phyloP scores from a whole-genome alignment of 2,113 vertebrate genomes.

The Pseudolaguvia tuberculata region DNA sequence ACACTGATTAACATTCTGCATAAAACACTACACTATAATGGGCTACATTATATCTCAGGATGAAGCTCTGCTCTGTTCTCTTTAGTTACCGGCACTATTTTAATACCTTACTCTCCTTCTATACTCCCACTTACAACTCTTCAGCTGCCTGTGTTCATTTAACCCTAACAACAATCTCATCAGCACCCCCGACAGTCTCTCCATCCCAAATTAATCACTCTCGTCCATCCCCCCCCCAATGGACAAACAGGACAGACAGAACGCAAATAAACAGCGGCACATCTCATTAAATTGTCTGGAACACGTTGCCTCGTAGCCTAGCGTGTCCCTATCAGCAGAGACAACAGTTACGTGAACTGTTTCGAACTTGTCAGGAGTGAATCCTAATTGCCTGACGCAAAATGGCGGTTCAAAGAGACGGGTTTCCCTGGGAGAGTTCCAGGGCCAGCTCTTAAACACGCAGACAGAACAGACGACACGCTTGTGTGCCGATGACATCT shows the following conservation, averaged over 20 bases:
- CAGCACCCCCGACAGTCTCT: constrained; percentile 55
- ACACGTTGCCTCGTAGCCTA: constrained; percentile 65
- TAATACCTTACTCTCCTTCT: constrained; percentile 8
- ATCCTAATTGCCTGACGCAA: constrained; percentile 76
- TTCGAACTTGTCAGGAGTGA: constrained; percentile 78
- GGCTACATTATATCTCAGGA: constrained; percentile 10
- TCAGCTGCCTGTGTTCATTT: constrained; percentile 57
- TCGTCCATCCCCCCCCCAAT: constrained; percentile 56
- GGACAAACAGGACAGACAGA: constrained; percentile 72
- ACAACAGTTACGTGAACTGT: constrained; percentile 78
- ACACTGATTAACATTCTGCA: constrained; percentile 41
- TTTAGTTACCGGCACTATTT: constrained; percentile 4
- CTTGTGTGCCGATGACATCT: constrained; percentile 76
- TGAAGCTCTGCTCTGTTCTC: background rate
- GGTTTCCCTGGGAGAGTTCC: constrained; percentile 76
- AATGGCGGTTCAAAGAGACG: constrained; percentile 78
- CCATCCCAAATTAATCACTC: constrained; percentile 57
- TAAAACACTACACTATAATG: constrained; percentile 34
- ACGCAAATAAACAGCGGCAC: constrained; percentile 67
- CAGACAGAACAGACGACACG: constrained; percentile 74
- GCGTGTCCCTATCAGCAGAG: constrained; percentile 75
- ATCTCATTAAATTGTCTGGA: constrained; percentile 80
- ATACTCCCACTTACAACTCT: constrained; percentile 3
- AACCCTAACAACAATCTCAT: constrained; percentile 52
- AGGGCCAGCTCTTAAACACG: constrained; percentile 69